Base-by-base conservation (phyloP, 2,113 vertebrate genomes). In the Poecilia latipinna region DNA sequence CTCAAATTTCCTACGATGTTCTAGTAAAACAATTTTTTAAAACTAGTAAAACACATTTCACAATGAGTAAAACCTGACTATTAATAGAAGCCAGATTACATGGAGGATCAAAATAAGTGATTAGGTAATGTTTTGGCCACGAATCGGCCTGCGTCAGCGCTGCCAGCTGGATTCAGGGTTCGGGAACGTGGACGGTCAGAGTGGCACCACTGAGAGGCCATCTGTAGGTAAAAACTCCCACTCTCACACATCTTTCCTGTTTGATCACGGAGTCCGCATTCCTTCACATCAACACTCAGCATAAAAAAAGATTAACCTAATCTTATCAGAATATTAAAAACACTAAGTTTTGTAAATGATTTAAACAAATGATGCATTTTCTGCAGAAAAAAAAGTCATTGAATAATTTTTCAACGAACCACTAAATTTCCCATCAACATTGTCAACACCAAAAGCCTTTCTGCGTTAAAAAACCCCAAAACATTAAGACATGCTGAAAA, bases 161-260 rank as follows among this genome's bases (percentile, higher is more conserved):
- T 44, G 77, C 77, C 93, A 92, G 89, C 84, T 92, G 87, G 87
- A 82, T 86, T 68, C 80, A 68, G 78, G 62, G n/a, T 31, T 72
- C 31, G 77, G 82, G 37, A 63, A 75, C 68, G 76, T 57, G 67
- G 82, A 83, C 80, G 35, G 70, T 76, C 84, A 77, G 84, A 44
- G 28, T 82, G 83, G 79, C 84, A 84, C 90, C 77, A 68, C 86
- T 31, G 88, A 84, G 91, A 86, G 44, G 83, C 91, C 91, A 92
- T 93, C 93, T 93, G 92, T 84, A 74, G 80, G 80, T 80, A 87
- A 82, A 85, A 67, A 84, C 63, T 68, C 63, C 73, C 71, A 57
- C 48, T 31, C 8, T 29, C 60, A 61, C 48, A 10, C 61, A 68
- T 33, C 65, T 75, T 69, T 82, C 65, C 74, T 77, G 61, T 72